Percentiles rank a stretch among this genome's conserved stretches.
Conservation (phyloP, 2,888 invertebrate genomes). For the Chloromyia formosa region DNA sequence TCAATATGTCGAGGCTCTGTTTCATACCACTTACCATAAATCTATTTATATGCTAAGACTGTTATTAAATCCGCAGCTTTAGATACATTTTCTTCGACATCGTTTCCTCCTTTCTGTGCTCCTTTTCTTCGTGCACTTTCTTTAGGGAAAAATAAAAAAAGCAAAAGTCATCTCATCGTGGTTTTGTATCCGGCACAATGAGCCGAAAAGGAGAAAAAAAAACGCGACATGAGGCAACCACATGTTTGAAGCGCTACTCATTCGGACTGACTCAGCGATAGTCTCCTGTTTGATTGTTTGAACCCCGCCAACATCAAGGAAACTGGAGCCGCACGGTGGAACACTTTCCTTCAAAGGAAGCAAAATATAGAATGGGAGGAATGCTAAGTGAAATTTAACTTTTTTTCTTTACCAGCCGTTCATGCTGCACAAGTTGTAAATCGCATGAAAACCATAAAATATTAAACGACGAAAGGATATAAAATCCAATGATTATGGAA, state of each 20-base stretch:
- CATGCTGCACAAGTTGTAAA: slow-evolving; percentile 12
- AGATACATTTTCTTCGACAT: too few species aligned
- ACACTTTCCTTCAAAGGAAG: neutral
- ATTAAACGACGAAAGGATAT: slow-evolving; percentile 29
- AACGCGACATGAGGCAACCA: too few species aligned
- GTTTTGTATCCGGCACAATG: neutral
- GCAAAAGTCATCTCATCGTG: neutral
- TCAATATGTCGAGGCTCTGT: neutral
- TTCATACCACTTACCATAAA: slow-evolving; percentile 34
- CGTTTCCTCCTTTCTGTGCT: neutral
- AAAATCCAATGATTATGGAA: slow-evolving; percentile 11
- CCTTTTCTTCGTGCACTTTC: too few species aligned
- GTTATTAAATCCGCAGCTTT: slow-evolving; percentile 37
- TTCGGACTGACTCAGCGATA: too few species aligned
- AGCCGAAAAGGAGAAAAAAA: too few species aligned
- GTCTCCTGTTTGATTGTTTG: too few species aligned
- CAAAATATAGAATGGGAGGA: slow-evolving; percentile 5
- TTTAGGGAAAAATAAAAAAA: neutral
- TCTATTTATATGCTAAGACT: slow-evolving; percentile 40
- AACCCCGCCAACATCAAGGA: too few species aligned
- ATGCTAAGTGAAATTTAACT: neutral
- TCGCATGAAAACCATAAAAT: slow-evolving; percentile 6
- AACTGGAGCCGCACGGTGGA: neutral
- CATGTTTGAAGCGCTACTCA: too few species aligned
- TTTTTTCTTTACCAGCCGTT: neutral